Conservation (phyloP, 1,140 invertebrate genomes). For the Drosophila repleta region DNA sequence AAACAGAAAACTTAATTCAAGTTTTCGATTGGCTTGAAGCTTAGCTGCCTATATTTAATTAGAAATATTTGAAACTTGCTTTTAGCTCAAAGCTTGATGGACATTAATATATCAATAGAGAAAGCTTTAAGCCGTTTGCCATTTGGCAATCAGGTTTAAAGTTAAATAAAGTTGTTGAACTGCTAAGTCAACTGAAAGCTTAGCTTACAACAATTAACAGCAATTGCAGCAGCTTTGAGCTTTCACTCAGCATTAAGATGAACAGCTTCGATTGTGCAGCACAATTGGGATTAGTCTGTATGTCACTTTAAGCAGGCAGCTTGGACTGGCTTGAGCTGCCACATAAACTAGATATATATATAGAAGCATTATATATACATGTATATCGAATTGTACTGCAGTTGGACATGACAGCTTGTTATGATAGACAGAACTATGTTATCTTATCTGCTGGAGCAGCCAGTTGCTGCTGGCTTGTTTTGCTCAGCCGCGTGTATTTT, state of each 20-base stretch:
- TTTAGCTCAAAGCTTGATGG: neutral
- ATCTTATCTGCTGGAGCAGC: conserved; percentile 31
- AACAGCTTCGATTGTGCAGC: too few species aligned
- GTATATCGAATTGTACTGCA: neutral
- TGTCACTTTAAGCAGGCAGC: neutral
- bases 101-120: too few species aligned
- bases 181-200: too few species aligned
- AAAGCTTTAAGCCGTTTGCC: neutral
- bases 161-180: too few species aligned
- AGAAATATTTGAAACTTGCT: neutral
- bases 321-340: neutral
- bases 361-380: neutral
- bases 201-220: too few species aligned
- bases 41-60: too few species aligned
- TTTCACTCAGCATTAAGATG: too few species aligned
- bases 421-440: conserved; percentile 6
- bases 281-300: too few species aligned
- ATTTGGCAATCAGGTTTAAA: too few species aligned
- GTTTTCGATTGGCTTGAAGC: too few species aligned
- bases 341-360: neutral
- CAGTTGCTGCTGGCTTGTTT: conserved; percentile 17
- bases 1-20: too few species aligned
- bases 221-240: too few species aligned
- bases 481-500: conserved; percentile 45
- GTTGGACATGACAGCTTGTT: conserved; percentile 31